These are phyloP conservation scores for Hyperoplus lanceolatus DNA, from an alignment of 2,797 vertebrate genomes.

Conservation along the genomic window DNA sequence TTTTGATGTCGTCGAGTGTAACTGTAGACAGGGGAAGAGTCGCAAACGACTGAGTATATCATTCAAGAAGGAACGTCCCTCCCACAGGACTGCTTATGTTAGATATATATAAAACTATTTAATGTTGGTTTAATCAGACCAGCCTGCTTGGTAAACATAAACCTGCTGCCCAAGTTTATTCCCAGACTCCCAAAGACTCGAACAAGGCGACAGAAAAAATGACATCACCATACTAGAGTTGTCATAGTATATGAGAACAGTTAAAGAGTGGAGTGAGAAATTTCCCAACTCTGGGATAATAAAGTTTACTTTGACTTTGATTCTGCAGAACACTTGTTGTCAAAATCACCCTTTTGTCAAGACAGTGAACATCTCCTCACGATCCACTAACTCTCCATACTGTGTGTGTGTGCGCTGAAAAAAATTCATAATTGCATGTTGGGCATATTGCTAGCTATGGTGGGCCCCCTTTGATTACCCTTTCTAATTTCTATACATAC, in stretches of 20 bases:
- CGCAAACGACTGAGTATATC: not conserved
- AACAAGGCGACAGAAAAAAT: not conserved
- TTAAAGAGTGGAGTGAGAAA: not conserved
- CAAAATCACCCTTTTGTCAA: too few species aligned
- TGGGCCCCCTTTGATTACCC: too few species aligned
- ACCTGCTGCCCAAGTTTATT: constrained; percentile 21
- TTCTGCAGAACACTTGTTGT: too few species aligned
- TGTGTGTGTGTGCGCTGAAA: too few species aligned
- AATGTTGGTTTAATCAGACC: not conserved
- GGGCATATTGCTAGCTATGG: too few species aligned
- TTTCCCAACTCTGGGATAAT: too few species aligned
- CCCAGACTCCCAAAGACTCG: not conserved
- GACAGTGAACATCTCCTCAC: too few species aligned
- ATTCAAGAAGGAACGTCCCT: not conserved
- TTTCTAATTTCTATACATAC: too few species aligned
- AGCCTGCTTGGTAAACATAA: constrained; percentile 36
- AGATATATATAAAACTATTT: not conserved
- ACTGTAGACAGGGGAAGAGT: constrained; percentile 80
- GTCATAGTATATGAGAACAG: constrained; percentile 8
- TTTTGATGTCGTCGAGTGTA: constrained; percentile 91
- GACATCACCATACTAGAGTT: not conserved
- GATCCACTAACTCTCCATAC: too few species aligned
- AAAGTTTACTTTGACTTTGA: too few species aligned
- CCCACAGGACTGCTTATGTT: not conserved
- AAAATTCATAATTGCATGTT: too few species aligned